A percentile compares a stretch with the other conserved stretches of the same genome.
These are phyloP conservation scores for Crotalus helleri DNA, from an alignment of 2,113 vertebrate genomes.

Conservation along the genomic window DNA sequence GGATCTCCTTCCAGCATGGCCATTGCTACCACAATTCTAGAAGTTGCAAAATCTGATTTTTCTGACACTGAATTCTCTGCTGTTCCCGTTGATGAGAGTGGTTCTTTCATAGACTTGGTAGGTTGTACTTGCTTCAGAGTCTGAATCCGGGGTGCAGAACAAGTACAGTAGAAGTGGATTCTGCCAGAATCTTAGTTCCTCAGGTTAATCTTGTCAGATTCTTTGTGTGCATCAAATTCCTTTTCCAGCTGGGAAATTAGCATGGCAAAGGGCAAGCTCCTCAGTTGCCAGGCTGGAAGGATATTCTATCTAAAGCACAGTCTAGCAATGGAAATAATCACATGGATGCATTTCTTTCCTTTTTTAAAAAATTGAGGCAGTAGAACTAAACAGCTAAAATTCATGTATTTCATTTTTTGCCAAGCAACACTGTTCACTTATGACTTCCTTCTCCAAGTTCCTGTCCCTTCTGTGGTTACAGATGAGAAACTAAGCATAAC, in stretches of 20 bases:
- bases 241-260: not conserved
- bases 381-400: not conserved
- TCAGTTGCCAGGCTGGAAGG: not conserved
- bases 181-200: not conserved
- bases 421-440: not conserved
- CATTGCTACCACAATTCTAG: not conserved
- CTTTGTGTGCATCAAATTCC: not conserved
- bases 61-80: not conserved
- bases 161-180: not conserved
- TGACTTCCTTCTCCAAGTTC: not conserved
- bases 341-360: not conserved
- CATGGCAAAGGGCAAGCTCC: not conserved
- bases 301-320: not conserved
- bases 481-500: not conserved
- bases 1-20: not conserved
- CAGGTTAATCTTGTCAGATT: not conserved
- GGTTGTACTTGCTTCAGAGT: not conserved
- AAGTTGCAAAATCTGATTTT: not conserved
- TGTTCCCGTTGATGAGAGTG: not conserved
- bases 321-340: not conserved
- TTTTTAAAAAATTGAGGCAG: not conserved
- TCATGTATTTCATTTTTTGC: not conserved
- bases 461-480: not conserved
- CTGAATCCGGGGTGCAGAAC: not conserved
- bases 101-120: not conserved